Base-by-base conservation (phyloP, 2,797 vertebrate genomes). In the Spinus olivaceus region DNA sequence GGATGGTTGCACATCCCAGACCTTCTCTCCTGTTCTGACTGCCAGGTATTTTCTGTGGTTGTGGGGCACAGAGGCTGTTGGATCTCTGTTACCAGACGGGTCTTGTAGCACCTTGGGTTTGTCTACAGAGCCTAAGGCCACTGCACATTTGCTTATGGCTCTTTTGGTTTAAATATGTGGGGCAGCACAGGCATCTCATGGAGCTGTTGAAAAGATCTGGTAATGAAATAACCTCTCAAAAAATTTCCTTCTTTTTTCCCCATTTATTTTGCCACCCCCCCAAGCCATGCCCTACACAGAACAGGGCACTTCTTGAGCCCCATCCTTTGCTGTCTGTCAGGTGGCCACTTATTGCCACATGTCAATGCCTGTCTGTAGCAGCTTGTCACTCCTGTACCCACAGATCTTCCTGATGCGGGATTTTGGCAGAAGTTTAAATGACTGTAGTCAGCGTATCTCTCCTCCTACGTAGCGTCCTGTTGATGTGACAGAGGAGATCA, bases 361-460 rank as follows among this genome's bases (percentile, higher is more conserved):
- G 30, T 41, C 3, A 1, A 16, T 33, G 11, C 25, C 37, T 64
- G 7, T 16, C 30, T 70, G 13, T 28, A 76, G 39, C 61, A 88
- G 10, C 11, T 72, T 89, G 79, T 92, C 44, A 65, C 32, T 37
- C 37, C 54, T 72, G n/a, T 53, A 42, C 41, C 33, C 70, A 70
- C 56, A 35, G 56, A 90, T 8, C 70, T 91, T 91, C 85, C 51
- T 66, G 20, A 33, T 8, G 18, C 0, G 0, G 54, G 51, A 83
- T 61, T 86, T 90, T 79, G 79, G 86, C 76, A 91, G 89, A 90
- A 69, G 23, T 78, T 90, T 50, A 85, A 70, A 73, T 27, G n/a
- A 14, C 76, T 90, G 59, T 66, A 92, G 87, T 92, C 82, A 94
- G 87, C 87, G 63, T 28, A 30, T 88, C 70, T 88, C 41, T 50